A percentile compares a stretch with the other conserved stretches of the same genome.
These are phyloP conservation scores for Oryctolagus cuniculus DNA, from an alignment of 2,113 vertebrate species.

Conservation along the genomic window mOryCun1.1 NC_091432.1:64759501-64760000, in stretches of 20 bases:
- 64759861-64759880: background rate
- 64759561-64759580: constrained; percentile 19
- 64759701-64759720: background rate
- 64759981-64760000: background rate
- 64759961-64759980: background rate
- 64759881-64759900: background rate
- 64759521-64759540: background rate
- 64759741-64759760: background rate
- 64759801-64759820: background rate
- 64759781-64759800: background rate
- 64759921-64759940: constrained; percentile 41
- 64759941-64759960: background rate
- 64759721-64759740: background rate
- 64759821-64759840: background rate
- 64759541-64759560: background rate
- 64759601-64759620: background rate
- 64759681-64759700: background rate
- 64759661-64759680: constrained; percentile 36
- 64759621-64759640: constrained; percentile 39
- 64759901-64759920: constrained; percentile 25
- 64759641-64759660: background rate
- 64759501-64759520: background rate
- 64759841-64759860: constrained; percentile 4
- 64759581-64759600: background rate
- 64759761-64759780: background rate